Base-by-base conservation (phyloP, 1,140 invertebrate genomes). In the Aphis craccivora region DNA sequence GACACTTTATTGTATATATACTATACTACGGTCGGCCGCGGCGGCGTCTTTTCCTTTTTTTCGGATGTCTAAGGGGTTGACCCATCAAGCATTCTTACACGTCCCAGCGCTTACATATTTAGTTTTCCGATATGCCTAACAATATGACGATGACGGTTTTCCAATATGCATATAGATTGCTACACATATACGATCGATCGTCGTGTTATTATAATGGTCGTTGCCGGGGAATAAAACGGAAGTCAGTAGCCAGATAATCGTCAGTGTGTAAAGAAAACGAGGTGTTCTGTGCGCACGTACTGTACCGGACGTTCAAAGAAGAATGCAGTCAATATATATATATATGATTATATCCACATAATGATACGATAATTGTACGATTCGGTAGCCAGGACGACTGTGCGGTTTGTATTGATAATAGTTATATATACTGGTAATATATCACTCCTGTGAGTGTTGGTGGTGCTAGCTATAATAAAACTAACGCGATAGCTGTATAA, bases 311-410 rank as follows among this genome's bases (percentile, higher is more conserved):
- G 43, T 18, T 18, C 25, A 87, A 20, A n/a, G 30, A 43, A 30
- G 84, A 87, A 87, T 87, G 84, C 84, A 40, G 23, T 20, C 81
- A 8, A 9, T 23, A 84, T 3, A 9, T 23, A 83, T 83, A 81
- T 81, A 37, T 23, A 23, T 22, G 7, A 11, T 30, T n/a, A 76
- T 51, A 51, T 20, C 18, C 48, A 51, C 43, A 30, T 84, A 84
- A 84, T 84, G 60, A 2, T 76, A 76, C 60, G 60, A 84, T 84
- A 84, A 23, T 84, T 84, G 83, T 84, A 37, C 30, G 60, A 76
- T 76, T 67, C 40, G 22, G 37, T 84, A 25, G 40, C 22, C 40
- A 8, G 22, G 83, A 43, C 40, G 40, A 25, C 40, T n/a, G 60
- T 76, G 40, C 23, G 43, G 14, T 86, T 76, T 14, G n/a, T 76